Conservation (phyloP, 2,797 vertebrate genomes). For the Sciurus carolinensis region DNA sequence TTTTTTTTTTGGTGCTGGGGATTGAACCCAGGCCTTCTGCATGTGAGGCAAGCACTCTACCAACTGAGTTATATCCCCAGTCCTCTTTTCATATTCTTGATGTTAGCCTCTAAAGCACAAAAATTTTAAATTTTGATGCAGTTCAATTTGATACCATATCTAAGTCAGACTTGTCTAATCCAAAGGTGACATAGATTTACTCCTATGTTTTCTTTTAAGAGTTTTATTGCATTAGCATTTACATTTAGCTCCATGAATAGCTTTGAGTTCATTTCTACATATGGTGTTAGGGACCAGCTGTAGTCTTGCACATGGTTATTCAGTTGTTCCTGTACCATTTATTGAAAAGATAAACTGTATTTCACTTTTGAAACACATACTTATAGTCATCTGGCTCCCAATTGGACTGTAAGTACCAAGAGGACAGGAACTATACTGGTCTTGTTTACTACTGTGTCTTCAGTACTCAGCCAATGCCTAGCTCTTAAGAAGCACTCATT, state of each 20-base stretch:
- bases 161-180: slow-evolving; percentile 12
- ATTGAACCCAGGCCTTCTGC: too few relatives aligned
- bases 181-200: not conserved
- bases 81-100: not conserved
- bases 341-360: not conserved
- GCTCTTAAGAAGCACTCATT: not conserved
- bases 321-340: not conserved
- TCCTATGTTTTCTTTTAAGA: slow-evolving; percentile 31
- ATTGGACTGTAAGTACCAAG: not conserved
- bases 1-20: too few relatives aligned
- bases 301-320: not conserved
- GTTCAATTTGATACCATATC: slow-evolving; percentile 12
- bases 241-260: not conserved
- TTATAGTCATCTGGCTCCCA: not conserved
- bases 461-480: not conserved
- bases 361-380: slow-evolving; percentile 25
- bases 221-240: slow-evolving; percentile 23
- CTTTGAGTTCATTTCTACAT: slow-evolving; percentile 38
- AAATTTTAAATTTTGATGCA: slow-evolving; percentile 52
- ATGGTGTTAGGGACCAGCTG: not conserved
- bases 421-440: not conserved
- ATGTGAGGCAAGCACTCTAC: too few relatives aligned
- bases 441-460: not conserved
- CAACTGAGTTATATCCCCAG: too few relatives aligned
- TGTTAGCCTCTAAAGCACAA: not conserved